These are phyloP conservation scores for Enteromius argenteus DNA, from an alignment of 2,797 vertebrate species.

Conservation along the genomic window DNA sequence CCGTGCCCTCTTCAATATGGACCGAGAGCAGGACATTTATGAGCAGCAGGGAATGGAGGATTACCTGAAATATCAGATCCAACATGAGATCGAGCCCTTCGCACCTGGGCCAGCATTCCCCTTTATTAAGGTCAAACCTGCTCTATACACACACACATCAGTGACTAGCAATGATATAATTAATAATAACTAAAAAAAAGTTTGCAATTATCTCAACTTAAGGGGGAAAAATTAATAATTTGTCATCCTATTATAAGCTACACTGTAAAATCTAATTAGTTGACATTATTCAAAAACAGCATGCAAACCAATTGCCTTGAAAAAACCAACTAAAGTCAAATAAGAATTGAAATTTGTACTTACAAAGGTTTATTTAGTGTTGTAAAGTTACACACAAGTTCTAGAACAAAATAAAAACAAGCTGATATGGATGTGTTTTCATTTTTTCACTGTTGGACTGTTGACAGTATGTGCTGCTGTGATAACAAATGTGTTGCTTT, in stretches of 20 bases:
- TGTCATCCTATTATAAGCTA: not conserved
- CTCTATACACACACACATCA: not conserved
- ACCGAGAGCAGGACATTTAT: constrained; percentile 91
- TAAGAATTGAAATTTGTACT: no score
- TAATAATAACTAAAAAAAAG: not conserved
- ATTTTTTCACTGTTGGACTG: no score
- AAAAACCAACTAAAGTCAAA: no score
- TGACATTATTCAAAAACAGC: no score
- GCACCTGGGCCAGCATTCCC: constrained; percentile 92
- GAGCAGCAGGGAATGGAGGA: constrained; percentile 89
- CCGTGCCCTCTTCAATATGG: constrained; percentile 93
- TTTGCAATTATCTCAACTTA: not conserved
- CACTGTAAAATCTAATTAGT: no score
- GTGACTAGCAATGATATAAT: not conserved
- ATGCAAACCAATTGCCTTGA: no score
- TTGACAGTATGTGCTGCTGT: no score
- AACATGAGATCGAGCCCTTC: constrained; percentile 91
- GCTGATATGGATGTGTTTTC: no score
- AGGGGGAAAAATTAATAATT: not conserved
- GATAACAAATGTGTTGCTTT: no score
- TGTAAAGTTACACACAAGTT: no score
- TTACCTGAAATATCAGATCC: constrained; percentile 90
- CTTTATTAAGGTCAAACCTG: constrained; percentile 88
- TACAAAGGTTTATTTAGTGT: no score
- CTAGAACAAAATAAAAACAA: no score